Evolutionary conservation across 2,113 vertebrate genomes (phyloP).

Genomic region (Pterocles orientalis): DNA sequence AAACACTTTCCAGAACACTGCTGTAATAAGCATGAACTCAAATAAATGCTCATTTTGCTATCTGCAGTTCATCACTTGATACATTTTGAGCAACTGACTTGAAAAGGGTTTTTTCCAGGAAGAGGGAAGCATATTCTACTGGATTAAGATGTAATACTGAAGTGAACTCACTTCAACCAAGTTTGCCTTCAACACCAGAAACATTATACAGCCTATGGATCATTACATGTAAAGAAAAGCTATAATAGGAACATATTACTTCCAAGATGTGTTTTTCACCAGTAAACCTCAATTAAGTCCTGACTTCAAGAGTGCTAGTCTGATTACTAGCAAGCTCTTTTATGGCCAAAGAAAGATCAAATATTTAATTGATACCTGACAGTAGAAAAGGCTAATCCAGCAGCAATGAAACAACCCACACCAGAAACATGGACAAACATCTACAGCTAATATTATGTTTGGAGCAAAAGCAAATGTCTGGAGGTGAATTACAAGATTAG

Average conservation of each 20-base stretch:
- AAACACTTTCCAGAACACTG: constrained; percentile 68
- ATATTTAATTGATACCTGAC: constrained; percentile 17
- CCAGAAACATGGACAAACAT: constrained; percentile 34
- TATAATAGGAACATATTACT: not conserved
- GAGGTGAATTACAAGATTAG: constrained; percentile 52
- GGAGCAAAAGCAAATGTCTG: constrained; percentile 51
- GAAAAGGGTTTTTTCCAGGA: constrained; percentile 62
- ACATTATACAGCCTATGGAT: not conserved
- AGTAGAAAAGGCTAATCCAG: not conserved
- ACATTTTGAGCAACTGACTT: constrained; percentile 61
- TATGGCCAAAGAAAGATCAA: not conserved
- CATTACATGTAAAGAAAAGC: not conserved
- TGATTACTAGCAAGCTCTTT: not conserved
- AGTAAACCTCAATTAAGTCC: not conserved
- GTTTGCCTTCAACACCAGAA: constrained; percentile 23
- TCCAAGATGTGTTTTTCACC: not conserved
- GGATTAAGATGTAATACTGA: constrained; percentile 49
- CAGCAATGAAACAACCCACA: not conserved
- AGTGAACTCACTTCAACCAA: constrained; percentile 30
- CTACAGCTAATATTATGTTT: constrained; percentile 22
- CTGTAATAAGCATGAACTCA: constrained; percentile 70
- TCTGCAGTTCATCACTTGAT: constrained; percentile 69
- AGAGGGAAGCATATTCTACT: constrained; percentile 20
- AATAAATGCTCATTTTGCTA: constrained; percentile 70
- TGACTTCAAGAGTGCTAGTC: not conserved